phyloP scores from a whole-genome alignment of 1,140 invertebrate species.

The Bombus pyrosoma region DNA sequence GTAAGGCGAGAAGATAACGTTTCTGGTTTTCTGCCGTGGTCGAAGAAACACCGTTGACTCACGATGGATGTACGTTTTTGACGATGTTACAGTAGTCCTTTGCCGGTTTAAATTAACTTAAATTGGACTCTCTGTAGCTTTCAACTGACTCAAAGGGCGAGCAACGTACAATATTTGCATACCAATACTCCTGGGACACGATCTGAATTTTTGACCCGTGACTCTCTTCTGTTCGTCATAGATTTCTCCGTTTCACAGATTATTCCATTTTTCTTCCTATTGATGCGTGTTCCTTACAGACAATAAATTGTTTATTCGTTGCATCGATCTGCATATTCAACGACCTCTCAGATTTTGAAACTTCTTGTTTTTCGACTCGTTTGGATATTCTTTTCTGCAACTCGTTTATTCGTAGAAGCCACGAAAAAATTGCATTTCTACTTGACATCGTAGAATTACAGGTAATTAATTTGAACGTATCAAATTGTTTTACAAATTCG shows the following conservation, averaged over 20 bases:
- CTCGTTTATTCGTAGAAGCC: background rate
- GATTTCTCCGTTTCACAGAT: background rate
- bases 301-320: background rate
- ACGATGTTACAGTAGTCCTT: background rate
- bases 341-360: background rate
- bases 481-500: background rate
- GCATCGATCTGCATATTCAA: background rate
- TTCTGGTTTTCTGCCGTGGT: background rate
- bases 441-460: background rate
- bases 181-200: background rate
- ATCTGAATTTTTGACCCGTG: slow-evolving; percentile 11
- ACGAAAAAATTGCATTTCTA: background rate
- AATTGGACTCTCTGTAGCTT: background rate
- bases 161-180: background rate
- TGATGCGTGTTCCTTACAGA: no score
- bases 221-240: background rate
- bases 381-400: background rate
- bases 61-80: background rate
- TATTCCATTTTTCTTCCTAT: background rate
- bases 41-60: no score
- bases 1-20: background rate
- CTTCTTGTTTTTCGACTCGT: background rate
- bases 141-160: background rate
- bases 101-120: background rate
- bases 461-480: background rate